phyloP scores from a whole-genome alignment of 2,797 vertebrate species.

The Ctenosaura bakeri region DNA sequence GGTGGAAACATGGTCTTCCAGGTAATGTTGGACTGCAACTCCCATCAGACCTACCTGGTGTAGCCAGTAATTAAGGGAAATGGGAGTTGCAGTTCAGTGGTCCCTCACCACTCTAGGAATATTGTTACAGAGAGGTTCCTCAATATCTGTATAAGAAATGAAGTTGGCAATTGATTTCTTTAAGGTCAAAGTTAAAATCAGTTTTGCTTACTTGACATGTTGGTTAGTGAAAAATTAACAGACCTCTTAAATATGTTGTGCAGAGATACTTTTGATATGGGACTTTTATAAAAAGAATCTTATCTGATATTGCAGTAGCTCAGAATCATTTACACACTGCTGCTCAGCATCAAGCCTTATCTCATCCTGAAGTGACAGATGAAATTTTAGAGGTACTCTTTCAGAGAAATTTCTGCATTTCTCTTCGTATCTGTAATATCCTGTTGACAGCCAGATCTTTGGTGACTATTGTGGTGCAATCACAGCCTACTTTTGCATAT shows the following conservation, averaged over 20 bases:
- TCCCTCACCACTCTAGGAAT: neutral
- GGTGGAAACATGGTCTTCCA: neutral
- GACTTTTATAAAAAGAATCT: neutral
- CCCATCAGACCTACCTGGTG: neutral
- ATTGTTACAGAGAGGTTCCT: neutral
- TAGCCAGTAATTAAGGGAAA: neutral
- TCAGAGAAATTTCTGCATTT: neutral
- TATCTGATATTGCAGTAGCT: neutral
- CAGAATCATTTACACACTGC: neutral
- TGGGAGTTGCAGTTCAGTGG: too few species aligned
- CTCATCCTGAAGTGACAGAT: neutral
- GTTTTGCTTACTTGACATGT: neutral
- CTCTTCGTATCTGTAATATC: slow-evolving; percentile 4
- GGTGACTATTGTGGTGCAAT: neutral
- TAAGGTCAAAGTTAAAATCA: slow-evolving; percentile 1
- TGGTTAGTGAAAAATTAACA: neutral
- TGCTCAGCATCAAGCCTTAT: slow-evolving; percentile 15
- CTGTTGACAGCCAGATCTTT: slow-evolving; percentile 11
- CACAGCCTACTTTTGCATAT: neutral
- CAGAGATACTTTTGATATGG: neutral
- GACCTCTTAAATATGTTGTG: neutral
- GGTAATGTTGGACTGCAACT: neutral
- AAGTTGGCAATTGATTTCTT: slow-evolving; percentile 19
- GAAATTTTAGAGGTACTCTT: slow-evolving; percentile 8
- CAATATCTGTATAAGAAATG: neutral